These are phyloP conservation scores for Meteorus cinctellus DNA, from an alignment of 2,888 invertebrate genomes.

Conservation along the genomic window DNA sequence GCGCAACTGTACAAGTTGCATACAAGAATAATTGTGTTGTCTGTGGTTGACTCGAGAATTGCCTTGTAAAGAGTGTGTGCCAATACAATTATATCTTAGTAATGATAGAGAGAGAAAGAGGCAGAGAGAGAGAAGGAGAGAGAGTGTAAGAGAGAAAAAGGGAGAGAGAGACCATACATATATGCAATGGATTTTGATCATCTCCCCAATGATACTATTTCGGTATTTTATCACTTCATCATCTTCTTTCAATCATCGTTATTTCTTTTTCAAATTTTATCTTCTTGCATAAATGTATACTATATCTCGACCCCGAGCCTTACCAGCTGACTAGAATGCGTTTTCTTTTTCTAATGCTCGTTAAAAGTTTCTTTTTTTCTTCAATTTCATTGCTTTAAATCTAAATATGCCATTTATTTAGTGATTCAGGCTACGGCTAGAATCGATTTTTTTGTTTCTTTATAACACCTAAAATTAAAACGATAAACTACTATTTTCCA, in stretches of 20 bases:
- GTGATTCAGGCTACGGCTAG: constrained; percentile 60
- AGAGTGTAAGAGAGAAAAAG: constrained; percentile 23
- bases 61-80: constrained; percentile 45
- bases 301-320: constrained; percentile 50
- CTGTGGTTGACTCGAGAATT: constrained; percentile 49
- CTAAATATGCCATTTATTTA: constrained; percentile 46
- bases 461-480: constrained; percentile 71
- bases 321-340: constrained; percentile 71
- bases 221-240: constrained; percentile 28
- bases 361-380: constrained; percentile 50
- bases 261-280: constrained; percentile 15
- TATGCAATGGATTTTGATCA: constrained; percentile 37
- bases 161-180: constrained; percentile 1
- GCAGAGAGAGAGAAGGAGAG: neutral
- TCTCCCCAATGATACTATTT: constrained; percentile 48
- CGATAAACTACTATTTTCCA: constrained; percentile 62
- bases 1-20: constrained; percentile 29
- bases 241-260: constrained; percentile 40
- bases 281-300: constrained; percentile 16
- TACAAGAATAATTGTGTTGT: constrained; percentile 29
- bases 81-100: constrained; percentile 46
- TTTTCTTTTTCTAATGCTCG: constrained; percentile 67
- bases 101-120: constrained; percentile 56
- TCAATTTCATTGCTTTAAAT: constrained; percentile 32
- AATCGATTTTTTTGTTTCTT: constrained; percentile 51